Evolutionary conservation across 2,113 vertebrate species (phyloP).

Genomic region (Ciconia maguari): DNA sequence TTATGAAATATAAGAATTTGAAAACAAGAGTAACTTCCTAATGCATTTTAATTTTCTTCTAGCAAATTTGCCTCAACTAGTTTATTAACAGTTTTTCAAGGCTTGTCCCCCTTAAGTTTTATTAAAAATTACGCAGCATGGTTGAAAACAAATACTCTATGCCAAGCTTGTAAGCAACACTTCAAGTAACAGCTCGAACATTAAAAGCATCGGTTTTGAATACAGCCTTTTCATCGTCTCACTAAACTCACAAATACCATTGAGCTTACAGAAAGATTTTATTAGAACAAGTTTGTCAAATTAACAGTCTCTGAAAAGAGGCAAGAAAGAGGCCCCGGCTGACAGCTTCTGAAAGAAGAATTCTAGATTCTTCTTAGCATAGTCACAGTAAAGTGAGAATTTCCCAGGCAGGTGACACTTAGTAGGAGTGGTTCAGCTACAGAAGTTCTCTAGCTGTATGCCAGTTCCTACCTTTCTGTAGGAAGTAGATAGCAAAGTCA

Average conservation of each 20-base stretch:
- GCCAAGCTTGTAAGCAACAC: background rate
- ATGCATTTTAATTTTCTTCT: background rate
- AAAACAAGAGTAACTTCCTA: background rate
- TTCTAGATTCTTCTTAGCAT: background rate
- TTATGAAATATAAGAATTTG: background rate
- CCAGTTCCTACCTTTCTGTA: slow-evolving; percentile 89
- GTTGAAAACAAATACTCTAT: background rate
- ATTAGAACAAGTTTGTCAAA: background rate
- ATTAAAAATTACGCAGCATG: background rate
- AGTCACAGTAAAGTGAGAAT: background rate
- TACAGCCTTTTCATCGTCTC: background rate
- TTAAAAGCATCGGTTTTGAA: background rate
- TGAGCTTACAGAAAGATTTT: background rate
- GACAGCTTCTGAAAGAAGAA: background rate
- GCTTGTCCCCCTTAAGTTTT: background rate
- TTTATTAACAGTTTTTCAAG: background rate
- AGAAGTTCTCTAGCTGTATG: background rate
- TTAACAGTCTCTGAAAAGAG: background rate
- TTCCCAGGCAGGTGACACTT: background rate
- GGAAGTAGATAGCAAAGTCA: slow-evolving; percentile 92
- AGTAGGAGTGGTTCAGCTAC: background rate
- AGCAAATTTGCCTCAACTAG: background rate
- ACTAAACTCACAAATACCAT: background rate
- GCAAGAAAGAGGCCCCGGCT: background rate
- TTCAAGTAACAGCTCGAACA: background rate